A percentile compares a stretch with the other conserved stretches of the same genome.
Evolutionary conservation across 64 coral and sea anemone species (phyloP).

Genomic region (Montipora capricornis): DNA sequence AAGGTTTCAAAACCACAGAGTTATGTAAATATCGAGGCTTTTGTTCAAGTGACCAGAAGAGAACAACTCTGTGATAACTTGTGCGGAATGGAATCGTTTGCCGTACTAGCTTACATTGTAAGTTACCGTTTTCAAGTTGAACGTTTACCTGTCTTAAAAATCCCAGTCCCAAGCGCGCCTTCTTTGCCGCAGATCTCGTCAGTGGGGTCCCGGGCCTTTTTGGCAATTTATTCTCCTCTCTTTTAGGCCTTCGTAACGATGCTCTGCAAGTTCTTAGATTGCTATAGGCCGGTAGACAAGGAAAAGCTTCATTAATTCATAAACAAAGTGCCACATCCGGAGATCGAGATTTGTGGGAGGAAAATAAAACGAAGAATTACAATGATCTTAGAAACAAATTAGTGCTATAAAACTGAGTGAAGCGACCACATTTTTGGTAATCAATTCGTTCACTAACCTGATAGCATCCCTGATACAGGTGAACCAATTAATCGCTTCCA

Average conservation of each 20-base stretch:
- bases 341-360: neutral
- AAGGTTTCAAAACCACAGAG: too few relatives aligned
- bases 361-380: neutral
- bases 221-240: constrained; percentile 49
- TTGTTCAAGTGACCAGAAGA: too few relatives aligned
- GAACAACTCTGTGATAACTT: too few relatives aligned
- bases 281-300: constrained; percentile 16
- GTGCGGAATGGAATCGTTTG: too few relatives aligned
- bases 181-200: constrained; percentile 51
- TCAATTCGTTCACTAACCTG: constrained; percentile 23
- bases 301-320: neutral
- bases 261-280: constrained; percentile 69
- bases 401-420: neutral
- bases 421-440: neutral
- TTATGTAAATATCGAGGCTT: too few relatives aligned
- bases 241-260: constrained; percentile 68
- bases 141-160: neutral
- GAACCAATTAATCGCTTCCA: constrained; percentile 76
- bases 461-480: constrained; percentile 73
- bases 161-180: neutral
- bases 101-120: neutral
- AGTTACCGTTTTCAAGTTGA: neutral
- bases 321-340: neutral
- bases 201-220: constrained; percentile 41
- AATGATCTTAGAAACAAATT: neutral